Conservation (phyloP, 2,797 vertebrate species). For the Taeniopygia guttata region DNA sequence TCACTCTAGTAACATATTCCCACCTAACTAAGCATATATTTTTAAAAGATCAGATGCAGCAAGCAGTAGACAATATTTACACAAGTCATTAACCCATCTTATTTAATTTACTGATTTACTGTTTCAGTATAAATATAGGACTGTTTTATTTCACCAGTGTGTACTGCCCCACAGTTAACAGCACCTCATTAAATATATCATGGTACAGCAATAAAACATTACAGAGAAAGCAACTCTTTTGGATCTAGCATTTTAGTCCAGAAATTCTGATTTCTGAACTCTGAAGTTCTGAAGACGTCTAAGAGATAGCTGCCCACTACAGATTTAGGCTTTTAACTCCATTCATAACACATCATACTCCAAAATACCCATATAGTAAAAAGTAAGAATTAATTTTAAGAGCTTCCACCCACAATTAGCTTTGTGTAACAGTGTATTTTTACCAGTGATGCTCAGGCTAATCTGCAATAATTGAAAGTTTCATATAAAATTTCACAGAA, state of each 20-base stretch:
- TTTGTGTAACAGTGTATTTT: not conserved
- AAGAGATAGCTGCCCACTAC: not conserved
- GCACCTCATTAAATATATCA: not conserved
- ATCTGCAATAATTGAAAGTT: not conserved
- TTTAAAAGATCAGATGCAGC: not conserved
- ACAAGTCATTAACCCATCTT: not conserved
- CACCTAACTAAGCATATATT: not conserved
- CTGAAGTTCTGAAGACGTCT: not conserved
- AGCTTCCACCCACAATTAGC: slow-evolving; percentile 18
- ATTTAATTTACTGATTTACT: not conserved
- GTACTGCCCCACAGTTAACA: not conserved
- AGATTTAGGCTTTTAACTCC: not conserved
- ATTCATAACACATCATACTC: not conserved
- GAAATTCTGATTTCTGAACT: not conserved
- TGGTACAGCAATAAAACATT: not conserved
- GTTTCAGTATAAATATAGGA: not conserved
- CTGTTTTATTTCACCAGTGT: not conserved
- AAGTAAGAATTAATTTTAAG: not conserved
- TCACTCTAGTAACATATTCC: not conserved
- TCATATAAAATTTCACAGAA: not conserved
- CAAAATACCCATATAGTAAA: slow-evolving; percentile 10
- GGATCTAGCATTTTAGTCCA: not conserved
- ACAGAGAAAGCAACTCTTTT: not conserved
- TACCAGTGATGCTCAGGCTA: slow-evolving; percentile 23
- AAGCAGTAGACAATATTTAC: not conserved